Evolutionary conservation across 2,797 vertebrate genomes (phyloP).

Genomic region (Macrochelys suwanniensis): DNA sequence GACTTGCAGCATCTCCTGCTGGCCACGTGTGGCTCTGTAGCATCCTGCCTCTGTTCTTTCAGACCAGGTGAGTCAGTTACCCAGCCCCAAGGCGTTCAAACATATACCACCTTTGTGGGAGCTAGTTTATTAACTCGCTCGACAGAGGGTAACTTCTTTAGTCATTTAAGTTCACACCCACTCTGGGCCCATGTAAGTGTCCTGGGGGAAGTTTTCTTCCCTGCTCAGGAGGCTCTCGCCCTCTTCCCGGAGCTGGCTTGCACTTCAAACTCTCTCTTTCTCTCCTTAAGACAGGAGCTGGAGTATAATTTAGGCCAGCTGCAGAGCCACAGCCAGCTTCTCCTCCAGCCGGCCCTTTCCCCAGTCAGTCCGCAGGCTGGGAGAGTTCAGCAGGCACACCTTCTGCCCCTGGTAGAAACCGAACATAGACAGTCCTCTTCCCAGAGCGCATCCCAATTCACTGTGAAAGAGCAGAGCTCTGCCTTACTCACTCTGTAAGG

Average conservation of each 20-base stretch:
- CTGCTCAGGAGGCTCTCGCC: neutral
- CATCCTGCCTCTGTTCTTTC: neutral
- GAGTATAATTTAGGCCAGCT: too few species aligned
- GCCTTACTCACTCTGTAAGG: neutral
- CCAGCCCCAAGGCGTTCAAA: neutral
- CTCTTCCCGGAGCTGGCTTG: neutral
- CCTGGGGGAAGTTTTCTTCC: neutral
- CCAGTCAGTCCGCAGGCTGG: neutral
- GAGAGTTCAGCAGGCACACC: neutral
- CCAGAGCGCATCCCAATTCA: neutral
- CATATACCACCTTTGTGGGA: neutral
- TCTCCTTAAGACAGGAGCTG: neutral
- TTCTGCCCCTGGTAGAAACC: neutral
- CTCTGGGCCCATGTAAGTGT: neutral
- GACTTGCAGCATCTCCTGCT: neutral
- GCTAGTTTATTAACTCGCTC: neutral
- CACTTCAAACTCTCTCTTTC: neutral
- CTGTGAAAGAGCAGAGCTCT: neutral
- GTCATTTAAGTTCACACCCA: neutral
- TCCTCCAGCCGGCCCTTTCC: neutral
- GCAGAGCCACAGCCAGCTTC: neutral
- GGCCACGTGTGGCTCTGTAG: neutral
- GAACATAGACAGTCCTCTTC: neutral
- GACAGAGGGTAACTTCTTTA: neutral
- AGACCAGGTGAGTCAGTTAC: neutral